Conservation (phyloP, 2,888 invertebrate genomes). For the Parochlus steinenii region DNA sequence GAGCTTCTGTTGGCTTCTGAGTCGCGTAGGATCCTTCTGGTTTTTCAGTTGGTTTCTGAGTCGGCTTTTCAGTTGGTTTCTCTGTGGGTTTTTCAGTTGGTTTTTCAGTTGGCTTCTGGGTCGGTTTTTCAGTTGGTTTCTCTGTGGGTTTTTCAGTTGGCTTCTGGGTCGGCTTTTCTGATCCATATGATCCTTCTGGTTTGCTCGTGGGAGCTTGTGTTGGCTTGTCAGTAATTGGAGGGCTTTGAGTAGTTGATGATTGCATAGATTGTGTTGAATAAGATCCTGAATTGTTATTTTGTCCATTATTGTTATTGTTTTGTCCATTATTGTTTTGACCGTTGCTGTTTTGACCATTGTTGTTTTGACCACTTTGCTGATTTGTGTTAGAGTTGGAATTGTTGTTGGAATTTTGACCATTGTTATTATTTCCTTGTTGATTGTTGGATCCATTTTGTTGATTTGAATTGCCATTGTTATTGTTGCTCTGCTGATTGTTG, state of each 20-base stretch:
- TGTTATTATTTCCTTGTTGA: slow-evolving; percentile 9
- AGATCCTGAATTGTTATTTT: slow-evolving; percentile 14
- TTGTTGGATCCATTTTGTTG: slow-evolving; percentile 9
- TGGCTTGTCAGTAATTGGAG: background rate
- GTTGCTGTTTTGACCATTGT: slow-evolving; percentile 7
- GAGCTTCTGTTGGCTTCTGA: slow-evolving; percentile 13
- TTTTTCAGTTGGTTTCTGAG: slow-evolving; percentile 20
- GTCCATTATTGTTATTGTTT: slow-evolving; percentile 3
- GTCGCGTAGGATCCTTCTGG: slow-evolving; percentile 13
- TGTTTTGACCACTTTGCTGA: slow-evolving; percentile 10
- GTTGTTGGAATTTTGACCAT: slow-evolving; percentile 8
- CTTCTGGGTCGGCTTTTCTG: slow-evolving; percentile 13
- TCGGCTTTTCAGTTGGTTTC: slow-evolving; percentile 12
- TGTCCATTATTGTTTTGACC: background rate
- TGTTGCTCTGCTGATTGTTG: slow-evolving; percentile 11
- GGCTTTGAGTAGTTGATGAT: slow-evolving; percentile 7
- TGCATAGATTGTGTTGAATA: slow-evolving; percentile 8
- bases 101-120: background rate
- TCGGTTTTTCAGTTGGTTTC: slow-evolving; percentile 1
- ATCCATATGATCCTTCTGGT: slow-evolving; percentile 10
- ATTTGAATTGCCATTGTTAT: slow-evolving; percentile 4
- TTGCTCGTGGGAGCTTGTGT: background rate
- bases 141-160: slow-evolving; percentile 12
- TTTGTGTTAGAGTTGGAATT: background rate
- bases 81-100: slow-evolving; percentile 1